Evolutionary conservation across 2,797 vertebrate genomes (phyloP).

Genomic region (Coluber constrictor): DNA sequence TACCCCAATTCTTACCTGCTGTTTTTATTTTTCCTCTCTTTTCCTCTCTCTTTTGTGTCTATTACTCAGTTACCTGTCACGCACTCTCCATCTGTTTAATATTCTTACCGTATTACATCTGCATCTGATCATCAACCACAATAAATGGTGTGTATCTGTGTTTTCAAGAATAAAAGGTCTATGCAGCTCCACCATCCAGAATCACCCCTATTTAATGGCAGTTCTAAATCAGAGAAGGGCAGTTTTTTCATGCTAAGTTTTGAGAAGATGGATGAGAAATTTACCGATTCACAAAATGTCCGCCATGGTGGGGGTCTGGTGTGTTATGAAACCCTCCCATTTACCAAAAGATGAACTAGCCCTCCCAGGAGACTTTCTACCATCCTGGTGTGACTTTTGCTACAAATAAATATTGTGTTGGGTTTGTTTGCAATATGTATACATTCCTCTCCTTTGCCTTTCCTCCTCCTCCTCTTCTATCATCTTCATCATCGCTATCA

Average conservation of each 20-base stretch:
- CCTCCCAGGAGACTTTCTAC: neutral
- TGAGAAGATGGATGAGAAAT: neutral
- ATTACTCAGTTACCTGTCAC: neutral
- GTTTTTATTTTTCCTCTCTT: neutral
- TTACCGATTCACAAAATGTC: neutral
- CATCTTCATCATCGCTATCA: neutral
- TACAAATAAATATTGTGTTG: neutral
- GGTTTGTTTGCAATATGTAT: neutral
- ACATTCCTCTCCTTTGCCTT: neutral
- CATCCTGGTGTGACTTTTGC: neutral
- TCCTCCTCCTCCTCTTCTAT: neutral
- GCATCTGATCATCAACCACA: neutral
- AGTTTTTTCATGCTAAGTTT: neutral
- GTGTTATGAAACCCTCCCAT: neutral
- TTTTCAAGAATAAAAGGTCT: neutral
- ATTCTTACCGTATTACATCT: neutral
- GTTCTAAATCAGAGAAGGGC: neutral
- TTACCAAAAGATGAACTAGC: neutral
- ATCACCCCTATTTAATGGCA: neutral
- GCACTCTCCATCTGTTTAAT: neutral
- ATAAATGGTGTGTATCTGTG: neutral
- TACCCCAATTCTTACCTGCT: neutral
- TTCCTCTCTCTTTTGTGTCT: neutral
- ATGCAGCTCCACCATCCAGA: neutral
- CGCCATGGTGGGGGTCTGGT: neutral